Evolutionary conservation across 2,113 vertebrate species (phyloP).

Genomic region (human): DNA sequence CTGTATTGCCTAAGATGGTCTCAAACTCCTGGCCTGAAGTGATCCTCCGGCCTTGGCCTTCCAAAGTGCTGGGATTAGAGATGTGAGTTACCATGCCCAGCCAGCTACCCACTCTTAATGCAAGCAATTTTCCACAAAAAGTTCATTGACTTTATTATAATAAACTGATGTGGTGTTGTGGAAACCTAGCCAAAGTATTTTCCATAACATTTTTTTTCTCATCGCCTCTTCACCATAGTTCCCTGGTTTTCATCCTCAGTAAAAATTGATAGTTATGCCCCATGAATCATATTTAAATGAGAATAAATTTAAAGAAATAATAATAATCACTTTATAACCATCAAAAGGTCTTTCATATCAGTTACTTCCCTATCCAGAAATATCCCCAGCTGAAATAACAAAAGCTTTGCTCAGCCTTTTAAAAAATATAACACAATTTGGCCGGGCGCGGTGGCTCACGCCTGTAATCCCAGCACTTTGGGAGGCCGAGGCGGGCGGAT

Average conservation of each 20-base stretch:
- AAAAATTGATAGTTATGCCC: background rate
- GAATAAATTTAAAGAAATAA: background rate
- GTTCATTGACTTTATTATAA: background rate
- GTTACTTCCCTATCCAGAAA: conserved; percentile 43
- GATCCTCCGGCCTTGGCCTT: too few relatives aligned
- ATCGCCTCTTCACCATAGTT: background rate
- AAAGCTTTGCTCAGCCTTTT: background rate
- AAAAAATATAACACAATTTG: background rate
- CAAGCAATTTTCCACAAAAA: rapidly evolving
- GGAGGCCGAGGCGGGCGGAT: too few relatives aligned
- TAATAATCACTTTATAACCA: background rate
- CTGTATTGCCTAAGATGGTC: too few relatives aligned
- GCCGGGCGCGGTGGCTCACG: too few relatives aligned
- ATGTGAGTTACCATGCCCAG: too few relatives aligned
- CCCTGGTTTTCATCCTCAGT: background rate
- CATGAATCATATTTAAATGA: background rate
- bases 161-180: background rate
- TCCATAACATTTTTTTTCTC: background rate
- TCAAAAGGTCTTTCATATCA: background rate
- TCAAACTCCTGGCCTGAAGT: too few relatives aligned
- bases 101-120: too few relatives aligned
- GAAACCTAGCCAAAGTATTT: too few relatives aligned
- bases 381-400: background rate
- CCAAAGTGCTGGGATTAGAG: too few relatives aligned
- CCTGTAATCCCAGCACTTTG: too few relatives aligned